phyloP scores from a whole-genome alignment of 2,797 vertebrate species.

The Moxostoma hubbsi region DNA sequence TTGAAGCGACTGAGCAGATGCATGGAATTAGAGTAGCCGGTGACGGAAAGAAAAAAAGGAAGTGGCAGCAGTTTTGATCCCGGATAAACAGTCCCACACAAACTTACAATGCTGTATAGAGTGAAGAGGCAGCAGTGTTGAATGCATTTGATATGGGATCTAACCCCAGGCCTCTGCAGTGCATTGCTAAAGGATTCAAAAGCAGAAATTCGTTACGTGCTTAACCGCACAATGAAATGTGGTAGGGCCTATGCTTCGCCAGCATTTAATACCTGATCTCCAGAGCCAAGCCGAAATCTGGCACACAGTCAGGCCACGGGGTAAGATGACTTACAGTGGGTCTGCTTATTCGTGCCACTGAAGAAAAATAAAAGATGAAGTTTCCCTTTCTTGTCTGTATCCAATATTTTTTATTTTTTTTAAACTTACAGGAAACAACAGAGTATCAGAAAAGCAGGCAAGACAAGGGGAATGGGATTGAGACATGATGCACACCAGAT shows the following conservation, averaged over 20 bases:
- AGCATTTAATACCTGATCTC: slow-evolving; percentile 50
- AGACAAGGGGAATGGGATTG: background rate
- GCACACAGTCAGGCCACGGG: slow-evolving; percentile 25
- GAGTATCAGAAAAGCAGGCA: background rate
- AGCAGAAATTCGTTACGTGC: slow-evolving; percentile 46
- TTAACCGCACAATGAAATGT: slow-evolving; percentile 46
- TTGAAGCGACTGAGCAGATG: slow-evolving; percentile 64
- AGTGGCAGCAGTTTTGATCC: slow-evolving; percentile 66
- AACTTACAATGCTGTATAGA: slow-evolving; percentile 49
- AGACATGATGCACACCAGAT: background rate
- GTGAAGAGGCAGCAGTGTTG: slow-evolving; percentile 75
- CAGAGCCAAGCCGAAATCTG: slow-evolving; percentile 44
- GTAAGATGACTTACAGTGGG: slow-evolving; percentile 31
- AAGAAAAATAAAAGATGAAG: background rate
- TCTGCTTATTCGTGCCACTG: slow-evolving; percentile 37
- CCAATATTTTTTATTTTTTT: background rate
- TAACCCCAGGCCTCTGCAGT: slow-evolving; percentile 13
- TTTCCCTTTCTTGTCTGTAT: no score
- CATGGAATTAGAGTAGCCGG: slow-evolving; percentile 56
- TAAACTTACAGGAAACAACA: background rate
- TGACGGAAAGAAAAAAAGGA: slow-evolving; percentile 59
- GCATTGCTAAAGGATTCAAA: slow-evolving; percentile 43
- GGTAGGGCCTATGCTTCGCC: slow-evolving; percentile 47
- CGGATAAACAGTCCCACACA: slow-evolving; percentile 64
- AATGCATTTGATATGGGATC: slow-evolving; percentile 78